Evolutionary conservation across 2,888 invertebrate species (phyloP), one percentile per base, ranked within the genome.

Genomic region (Marasmarcha lunaedactyla): DNA sequence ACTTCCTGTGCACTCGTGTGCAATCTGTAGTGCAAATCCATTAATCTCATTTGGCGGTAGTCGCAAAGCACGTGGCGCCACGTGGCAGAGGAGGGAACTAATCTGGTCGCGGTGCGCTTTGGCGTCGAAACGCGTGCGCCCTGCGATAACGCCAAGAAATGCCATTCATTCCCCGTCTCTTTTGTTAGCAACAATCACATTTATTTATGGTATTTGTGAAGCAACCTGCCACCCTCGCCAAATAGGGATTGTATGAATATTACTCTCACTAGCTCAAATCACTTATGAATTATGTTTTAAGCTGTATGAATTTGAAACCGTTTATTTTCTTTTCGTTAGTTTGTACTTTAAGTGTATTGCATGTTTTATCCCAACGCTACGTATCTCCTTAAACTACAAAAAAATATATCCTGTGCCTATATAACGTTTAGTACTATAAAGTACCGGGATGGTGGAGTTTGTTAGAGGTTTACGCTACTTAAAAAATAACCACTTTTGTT

Each of bases 11-110:
- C 63, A 78, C 78, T 81, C 73, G 73, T 78, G 81, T 81, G 77
- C 81, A 83, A 81, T 83, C 78, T 79, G 83, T 79, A 81, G 81
- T 79, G 76, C 74, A 81, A 81, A 83, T 83, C 83, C 78, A 78
- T 71, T 83, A 83, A 83, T 83, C 81, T 83, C 67, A 74, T 81
- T 79, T 74, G 63, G 74, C 64, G 76, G 74, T 74, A 70, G 66
- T 59, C 55, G 49, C 45, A 43, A 50, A 52, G 67, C 81, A 79
- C 83, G 81, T 74, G 79, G 72, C 79, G 79, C 71, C 81, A 73
- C 81, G 81, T 78, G 79, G 61, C 78, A 47, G 56, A 59, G 71
- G 78, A 81, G 79, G 74, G 63, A 79, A 79, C 76, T 79, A 81
- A 83, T 81, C 83, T 81, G 62, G 60, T 62, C 55, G 63, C 64